Conservation (phyloP, 2,888 invertebrate species). For the Limnephilus auricula region DNA sequence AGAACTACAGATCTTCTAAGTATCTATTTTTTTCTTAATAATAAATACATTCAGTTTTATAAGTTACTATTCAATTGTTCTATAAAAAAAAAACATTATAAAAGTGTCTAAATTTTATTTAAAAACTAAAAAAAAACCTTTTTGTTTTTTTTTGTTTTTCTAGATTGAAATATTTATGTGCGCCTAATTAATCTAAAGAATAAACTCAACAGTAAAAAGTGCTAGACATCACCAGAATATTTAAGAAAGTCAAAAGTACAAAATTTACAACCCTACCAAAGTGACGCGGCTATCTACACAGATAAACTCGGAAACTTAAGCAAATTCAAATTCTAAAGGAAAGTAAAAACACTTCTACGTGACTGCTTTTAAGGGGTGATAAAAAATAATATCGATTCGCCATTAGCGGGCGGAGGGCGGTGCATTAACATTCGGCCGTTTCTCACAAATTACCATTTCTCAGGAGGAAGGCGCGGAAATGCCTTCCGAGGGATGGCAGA, state of each 20-base stretch:
- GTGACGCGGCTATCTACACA: background rate
- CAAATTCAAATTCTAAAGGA: constrained; percentile 10
- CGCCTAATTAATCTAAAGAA: no score
- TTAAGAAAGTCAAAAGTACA: background rate
- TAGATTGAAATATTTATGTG: no score
- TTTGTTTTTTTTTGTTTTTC: no score
- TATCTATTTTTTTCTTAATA: no score
- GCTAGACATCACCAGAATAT: background rate
- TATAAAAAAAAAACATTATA: no score
- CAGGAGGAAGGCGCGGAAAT: background rate
- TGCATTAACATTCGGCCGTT: constrained; percentile 62
- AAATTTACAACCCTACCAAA: background rate
- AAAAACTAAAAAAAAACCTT: no score
- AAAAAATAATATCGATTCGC: constrained; percentile 62
- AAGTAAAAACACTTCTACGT: constrained; percentile 35
- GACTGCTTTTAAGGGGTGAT: constrained; percentile 30
- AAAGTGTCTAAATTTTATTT: no score
- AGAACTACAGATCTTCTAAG: no score
- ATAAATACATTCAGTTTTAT: no score
- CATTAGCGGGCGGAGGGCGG: constrained; percentile 51
- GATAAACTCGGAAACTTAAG: constrained; percentile 19
- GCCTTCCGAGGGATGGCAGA: background rate
- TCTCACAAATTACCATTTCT: constrained; percentile 59
- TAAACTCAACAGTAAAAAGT: no score
- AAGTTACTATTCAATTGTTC: no score